These are phyloP conservation scores for Zeuzera pyrina DNA, from an alignment of 2,888 invertebrate genomes.

Conservation along the genomic window DNA sequence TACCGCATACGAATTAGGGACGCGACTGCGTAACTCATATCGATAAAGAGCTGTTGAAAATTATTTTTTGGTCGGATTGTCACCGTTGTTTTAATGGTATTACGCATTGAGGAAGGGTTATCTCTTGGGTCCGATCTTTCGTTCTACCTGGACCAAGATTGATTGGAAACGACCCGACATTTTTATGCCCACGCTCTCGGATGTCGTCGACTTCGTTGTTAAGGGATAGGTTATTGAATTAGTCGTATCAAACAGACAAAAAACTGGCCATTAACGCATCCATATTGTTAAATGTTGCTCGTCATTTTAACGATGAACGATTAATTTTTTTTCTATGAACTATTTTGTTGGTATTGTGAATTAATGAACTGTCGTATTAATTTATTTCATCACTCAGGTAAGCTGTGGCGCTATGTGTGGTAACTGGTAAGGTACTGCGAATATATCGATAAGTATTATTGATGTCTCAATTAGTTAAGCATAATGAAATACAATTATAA, in stretches of 20 bases:
- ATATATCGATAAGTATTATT: too few relatives aligned
- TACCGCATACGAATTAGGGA: slow-evolving; percentile 29
- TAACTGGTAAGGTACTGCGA: too few relatives aligned
- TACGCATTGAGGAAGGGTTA: slow-evolving; percentile 71
- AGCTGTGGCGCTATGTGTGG: too few relatives aligned
- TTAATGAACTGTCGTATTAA: slow-evolving; percentile 27
- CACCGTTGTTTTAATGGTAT: slow-evolving; percentile 74
- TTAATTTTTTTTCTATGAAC: slow-evolving; percentile 25
- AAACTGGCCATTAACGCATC: slow-evolving; percentile 39
- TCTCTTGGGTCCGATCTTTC: slow-evolving; percentile 60
- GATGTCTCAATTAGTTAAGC: too few relatives aligned
- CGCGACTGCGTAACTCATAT: slow-evolving; percentile 21
- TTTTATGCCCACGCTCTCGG: slow-evolving; percentile 59
- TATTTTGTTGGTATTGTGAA: slow-evolving; percentile 27
- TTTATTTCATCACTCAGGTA: slow-evolving; percentile 17
- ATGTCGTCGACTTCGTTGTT: slow-evolving; percentile 58
- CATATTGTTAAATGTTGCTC: slow-evolving; percentile 24
- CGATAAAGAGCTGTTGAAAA: slow-evolving; percentile 63
- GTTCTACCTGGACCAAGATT: slow-evolving; percentile 63
- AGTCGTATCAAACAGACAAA: slow-evolving; percentile 49
- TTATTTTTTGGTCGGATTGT: slow-evolving; percentile 69
- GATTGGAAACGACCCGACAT: slow-evolving; percentile 62
- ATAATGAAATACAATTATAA: background rate
- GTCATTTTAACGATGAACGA: slow-evolving; percentile 9
- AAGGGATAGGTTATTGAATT: slow-evolving; percentile 63